phyloP scores from a whole-genome alignment of 2,888 invertebrate species.

The Orthosia incerta region DNA sequence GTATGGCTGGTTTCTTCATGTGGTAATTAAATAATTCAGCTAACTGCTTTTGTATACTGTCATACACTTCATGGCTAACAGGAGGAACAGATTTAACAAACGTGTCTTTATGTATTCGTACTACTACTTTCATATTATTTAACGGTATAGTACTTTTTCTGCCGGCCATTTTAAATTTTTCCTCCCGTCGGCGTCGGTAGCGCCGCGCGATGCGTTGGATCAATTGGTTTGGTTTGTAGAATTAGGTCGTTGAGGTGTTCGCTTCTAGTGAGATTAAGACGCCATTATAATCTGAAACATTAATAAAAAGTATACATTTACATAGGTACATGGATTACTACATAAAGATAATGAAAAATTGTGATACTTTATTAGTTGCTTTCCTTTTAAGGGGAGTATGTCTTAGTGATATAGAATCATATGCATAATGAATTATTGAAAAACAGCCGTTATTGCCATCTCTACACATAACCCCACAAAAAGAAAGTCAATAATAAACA shows the following conservation, averaged over 20 bases:
- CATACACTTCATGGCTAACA: slow-evolving; percentile 38
- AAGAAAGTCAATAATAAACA: slow-evolving; percentile 19
- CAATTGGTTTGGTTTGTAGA: slow-evolving; percentile 33
- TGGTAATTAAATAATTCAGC: slow-evolving; percentile 37
- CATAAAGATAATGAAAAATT: slow-evolving; percentile 29
- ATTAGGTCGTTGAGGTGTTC: slow-evolving; percentile 36
- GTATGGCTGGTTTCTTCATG: slow-evolving; percentile 41
- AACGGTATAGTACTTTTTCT: slow-evolving; percentile 45
- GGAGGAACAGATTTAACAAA: slow-evolving; percentile 40
- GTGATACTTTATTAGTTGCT: slow-evolving; percentile 26
- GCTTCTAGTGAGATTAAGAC: slow-evolving; percentile 28
- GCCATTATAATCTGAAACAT: slow-evolving; percentile 32
- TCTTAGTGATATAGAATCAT: slow-evolving; percentile 37
- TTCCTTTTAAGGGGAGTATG: slow-evolving; percentile 36
- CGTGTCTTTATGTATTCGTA: slow-evolving; percentile 38
- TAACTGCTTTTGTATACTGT: slow-evolving; percentile 39
- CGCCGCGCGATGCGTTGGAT: slow-evolving; percentile 39
- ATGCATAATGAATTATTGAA: slow-evolving; percentile 28
- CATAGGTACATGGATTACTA: slow-evolving; percentile 12
- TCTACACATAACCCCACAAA: slow-evolving; percentile 27
- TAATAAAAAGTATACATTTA: slow-evolving; percentile 36
- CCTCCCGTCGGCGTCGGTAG: slow-evolving; percentile 25
- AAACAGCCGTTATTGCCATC: slow-evolving; percentile 26
- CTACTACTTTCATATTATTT: slow-evolving; percentile 35
- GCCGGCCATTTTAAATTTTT: slow-evolving; percentile 42